Base-by-base conservation (phyloP, 2,888 invertebrate species). In the Protophormia terraenovae region DNA sequence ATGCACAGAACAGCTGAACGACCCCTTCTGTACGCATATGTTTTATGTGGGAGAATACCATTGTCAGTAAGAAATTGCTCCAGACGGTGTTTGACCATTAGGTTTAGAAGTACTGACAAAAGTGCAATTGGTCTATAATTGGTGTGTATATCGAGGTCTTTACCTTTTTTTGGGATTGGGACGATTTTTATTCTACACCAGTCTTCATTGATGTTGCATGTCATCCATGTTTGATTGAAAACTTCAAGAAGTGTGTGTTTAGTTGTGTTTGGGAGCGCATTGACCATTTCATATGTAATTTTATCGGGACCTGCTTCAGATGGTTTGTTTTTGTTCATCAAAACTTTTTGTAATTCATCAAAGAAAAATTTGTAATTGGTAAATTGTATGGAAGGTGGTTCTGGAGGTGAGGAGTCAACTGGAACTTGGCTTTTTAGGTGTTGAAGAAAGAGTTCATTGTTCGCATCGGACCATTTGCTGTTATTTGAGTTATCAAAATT, bases 161-260 rank as follows among this genome's bases (percentile, higher is more conserved):
- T 78, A 10, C 32, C 24, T 7, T 22, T 60, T 41, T 82, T 82
- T 0, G 45, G 72, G 3, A 75, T 69, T 0, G 75, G 75, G 3
- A 75, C 32, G 12, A 82, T 69, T 41, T 75, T 69, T 1, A 55
- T 32, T n/a, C n/a, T n/a, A 16, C 83, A 58, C 77, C 72, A 83
- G 16, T 81, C 62, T n/a, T 79, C 64, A 24, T 12, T n/a, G 1
- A 79, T 10, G 10, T 58, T 1, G 10, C 71, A 64, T 3, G 14
- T 50, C 3, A 16, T 32, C 80, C 80, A 80, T 32, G 27, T 16
- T 7, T 35, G 35, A n/a, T 58, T 55, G 6, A 58, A 19, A 3
- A 32, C 55, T 12, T 32, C 2, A 14, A 80, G 41, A 0, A 80
- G n/a, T 0, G 1, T 47, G 7, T 14, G 12, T 38, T 38, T 38